These are phyloP conservation scores for Bombus difficillimus DNA, from an alignment of 1,140 invertebrate species.

Conservation along the genomic window DNA sequence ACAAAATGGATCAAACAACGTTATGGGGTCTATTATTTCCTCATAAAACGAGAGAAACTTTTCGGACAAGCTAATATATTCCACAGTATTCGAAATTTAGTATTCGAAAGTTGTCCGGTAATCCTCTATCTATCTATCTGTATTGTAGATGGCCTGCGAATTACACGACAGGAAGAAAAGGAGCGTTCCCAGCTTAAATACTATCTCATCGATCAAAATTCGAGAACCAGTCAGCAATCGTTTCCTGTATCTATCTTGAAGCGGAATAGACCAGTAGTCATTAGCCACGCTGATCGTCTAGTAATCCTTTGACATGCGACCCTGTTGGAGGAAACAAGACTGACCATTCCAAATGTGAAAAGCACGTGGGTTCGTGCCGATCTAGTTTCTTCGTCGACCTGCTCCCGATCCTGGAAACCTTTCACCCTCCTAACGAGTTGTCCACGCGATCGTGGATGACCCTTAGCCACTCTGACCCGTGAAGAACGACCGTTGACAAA, in stretches of 20 bases:
- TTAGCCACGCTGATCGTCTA: constrained; percentile 50
- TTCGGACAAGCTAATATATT: neutral
- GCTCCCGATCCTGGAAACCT: constrained; percentile 52
- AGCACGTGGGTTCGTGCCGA: constrained; percentile 54
- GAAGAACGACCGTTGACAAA: constrained; percentile 62
- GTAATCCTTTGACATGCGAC: constrained; percentile 73
- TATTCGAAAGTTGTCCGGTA: neutral
- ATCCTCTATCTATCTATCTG: neutral
- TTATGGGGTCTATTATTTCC: no score
- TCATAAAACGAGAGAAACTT: no score
- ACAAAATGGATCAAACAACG: no score
- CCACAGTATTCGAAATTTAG: neutral
- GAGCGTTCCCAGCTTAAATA: neutral
- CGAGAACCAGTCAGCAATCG: constrained; percentile 25
- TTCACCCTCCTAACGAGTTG: constrained; percentile 62
- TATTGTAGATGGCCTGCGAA: neutral
- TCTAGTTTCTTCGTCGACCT: constrained; percentile 55
- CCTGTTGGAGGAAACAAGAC: constrained; percentile 29
- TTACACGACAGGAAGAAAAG: constrained; percentile 6
- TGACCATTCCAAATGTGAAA: constrained; percentile 17
- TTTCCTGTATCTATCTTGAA: constrained; percentile 44
- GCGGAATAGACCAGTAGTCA: constrained; percentile 57
- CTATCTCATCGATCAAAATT: constrained; percentile 14
- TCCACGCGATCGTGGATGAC: constrained; percentile 67
- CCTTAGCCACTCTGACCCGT: constrained; percentile 11